phyloP scores from a whole-genome alignment of 2,888 invertebrate species.

The Danaus chrysippus region DNA sequence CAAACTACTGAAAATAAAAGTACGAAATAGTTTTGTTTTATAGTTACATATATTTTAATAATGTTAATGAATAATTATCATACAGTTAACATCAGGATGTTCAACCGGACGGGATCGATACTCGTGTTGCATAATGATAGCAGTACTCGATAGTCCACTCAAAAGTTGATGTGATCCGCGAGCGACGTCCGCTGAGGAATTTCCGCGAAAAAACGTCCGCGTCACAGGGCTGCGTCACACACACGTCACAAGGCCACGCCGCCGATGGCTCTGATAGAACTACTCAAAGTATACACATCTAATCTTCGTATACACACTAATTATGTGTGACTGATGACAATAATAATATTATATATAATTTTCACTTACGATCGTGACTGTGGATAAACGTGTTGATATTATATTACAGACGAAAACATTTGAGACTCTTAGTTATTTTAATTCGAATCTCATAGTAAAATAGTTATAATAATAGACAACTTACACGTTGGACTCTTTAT shows the following conservation, averaged over 20 bases:
- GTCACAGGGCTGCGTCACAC: slow-evolving; percentile 57
- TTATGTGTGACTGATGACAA: too few relatives aligned
- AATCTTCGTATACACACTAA: slow-evolving; percentile 11
- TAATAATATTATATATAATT: too few relatives aligned
- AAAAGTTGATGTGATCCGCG: slow-evolving; percentile 37
- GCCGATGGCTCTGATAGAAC: slow-evolving; percentile 57
- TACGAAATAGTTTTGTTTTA: too few relatives aligned
- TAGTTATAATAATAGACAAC: too few relatives aligned
- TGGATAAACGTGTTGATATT: too few relatives aligned
- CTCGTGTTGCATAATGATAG: slow-evolving; percentile 9
- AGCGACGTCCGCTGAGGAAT: slow-evolving; percentile 65
- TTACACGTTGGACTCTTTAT: too few relatives aligned
- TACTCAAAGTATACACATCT: slow-evolving; percentile 52
- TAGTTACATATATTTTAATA: too few relatives aligned
- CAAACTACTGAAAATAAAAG: too few relatives aligned
- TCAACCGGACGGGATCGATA: not conserved
- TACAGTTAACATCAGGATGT: slow-evolving; percentile 5
- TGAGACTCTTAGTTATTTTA: too few relatives aligned
- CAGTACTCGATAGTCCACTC: slow-evolving; percentile 8
- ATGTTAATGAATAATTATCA: not conserved
- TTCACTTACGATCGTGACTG: too few relatives aligned
- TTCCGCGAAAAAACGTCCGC: slow-evolving; percentile 73
- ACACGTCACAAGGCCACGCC: slow-evolving; percentile 28
- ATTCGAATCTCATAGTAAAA: too few relatives aligned
- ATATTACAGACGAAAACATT: too few relatives aligned